Evolutionary conservation across 2,113 vertebrate genomes (phyloP).

Genomic region (Ptilonorhynchus violaceus): DNA sequence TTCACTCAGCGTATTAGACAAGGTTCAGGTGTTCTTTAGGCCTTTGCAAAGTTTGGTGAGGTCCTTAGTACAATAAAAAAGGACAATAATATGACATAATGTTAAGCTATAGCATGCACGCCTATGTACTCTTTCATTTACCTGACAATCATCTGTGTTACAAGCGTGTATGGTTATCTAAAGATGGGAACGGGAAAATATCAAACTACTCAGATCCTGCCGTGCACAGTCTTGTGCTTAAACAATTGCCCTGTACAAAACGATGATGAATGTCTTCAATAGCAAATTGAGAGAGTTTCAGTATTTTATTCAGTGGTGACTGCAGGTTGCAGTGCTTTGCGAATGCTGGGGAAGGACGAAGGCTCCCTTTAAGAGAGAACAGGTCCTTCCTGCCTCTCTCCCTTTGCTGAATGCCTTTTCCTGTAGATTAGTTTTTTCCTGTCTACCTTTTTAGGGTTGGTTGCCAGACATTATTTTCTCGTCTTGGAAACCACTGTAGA

Average conservation of each 20-base stretch:
- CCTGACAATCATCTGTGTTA: neutral
- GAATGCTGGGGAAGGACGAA: neutral
- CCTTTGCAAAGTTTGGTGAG: neutral
- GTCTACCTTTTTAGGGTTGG: neutral
- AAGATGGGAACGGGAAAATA: neutral
- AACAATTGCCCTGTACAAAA: neutral
- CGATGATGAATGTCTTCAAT: rapidly evolving
- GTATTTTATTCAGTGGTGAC: neutral
- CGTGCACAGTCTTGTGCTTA: neutral
- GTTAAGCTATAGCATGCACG: neutral
- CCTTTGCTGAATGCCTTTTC: neutral
- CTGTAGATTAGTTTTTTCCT: neutral
- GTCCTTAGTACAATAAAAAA: neutral
- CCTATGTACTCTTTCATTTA: neutral
- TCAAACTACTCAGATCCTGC: neutral
- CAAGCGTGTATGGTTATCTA: neutral
- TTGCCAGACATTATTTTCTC: neutral
- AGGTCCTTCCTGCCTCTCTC: neutral
- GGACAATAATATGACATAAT: neutral
- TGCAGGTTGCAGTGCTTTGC: neutral
- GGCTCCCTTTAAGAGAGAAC: neutral
- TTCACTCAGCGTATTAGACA: neutral
- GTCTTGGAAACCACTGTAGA: neutral
- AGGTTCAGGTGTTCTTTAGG: neutral
- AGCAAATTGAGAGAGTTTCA: neutral